Base-by-base conservation (phyloP, 2,888 invertebrate species). In the Eupsilia transversa region DNA sequence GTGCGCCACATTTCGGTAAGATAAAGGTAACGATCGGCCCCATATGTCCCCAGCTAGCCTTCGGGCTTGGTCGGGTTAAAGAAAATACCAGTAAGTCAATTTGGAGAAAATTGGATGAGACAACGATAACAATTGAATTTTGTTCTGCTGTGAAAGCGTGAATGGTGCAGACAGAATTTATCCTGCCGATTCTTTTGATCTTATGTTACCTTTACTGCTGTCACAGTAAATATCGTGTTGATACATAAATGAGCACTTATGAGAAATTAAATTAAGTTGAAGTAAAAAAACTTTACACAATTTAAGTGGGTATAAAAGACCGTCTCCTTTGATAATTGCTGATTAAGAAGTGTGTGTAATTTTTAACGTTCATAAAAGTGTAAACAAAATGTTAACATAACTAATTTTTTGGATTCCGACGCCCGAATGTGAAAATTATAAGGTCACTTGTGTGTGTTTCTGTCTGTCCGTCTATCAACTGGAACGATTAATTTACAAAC, bases 41-140 rank as follows among this genome's bases (percentile, higher is more conserved):
- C 83, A 67, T 83, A 83, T 85, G 79, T 85, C 79, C 35, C 56
- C 46, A 70, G 56, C 43, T 65, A 49, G 80, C 86, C 80, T 64
- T 38, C 52, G 74, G 38, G 65, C 54, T 63, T n/a, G 23, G n/a
- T 20, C 23, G 9, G 30, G n/a, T 27, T 20, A 52, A 56, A 54
- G 61, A 56, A 69, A 72, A 66, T 30, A n/a, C 23, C 74, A 83
- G 83, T 72, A 84, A 68, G 61, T 54, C 59, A 80, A 74, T 64
- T 49, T 38, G 23, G n/a, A 3, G 12, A 38, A 61, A 71, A 80
- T 78, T 80, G 74, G 46, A 46, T 54, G 27, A 20, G 60, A 78
- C 66, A 54, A 54, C 14, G 41, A 41, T 33, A 65, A 60, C 66
- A 78, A 78, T 78, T 56, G 49, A 46, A 54, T 72, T 54, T 1